A percentile compares a stretch with the other conserved stretches of the same genome.
Evolutionary conservation across 2,797 vertebrate genomes (phyloP).

Genomic region (Carduelis carduelis): DNA sequence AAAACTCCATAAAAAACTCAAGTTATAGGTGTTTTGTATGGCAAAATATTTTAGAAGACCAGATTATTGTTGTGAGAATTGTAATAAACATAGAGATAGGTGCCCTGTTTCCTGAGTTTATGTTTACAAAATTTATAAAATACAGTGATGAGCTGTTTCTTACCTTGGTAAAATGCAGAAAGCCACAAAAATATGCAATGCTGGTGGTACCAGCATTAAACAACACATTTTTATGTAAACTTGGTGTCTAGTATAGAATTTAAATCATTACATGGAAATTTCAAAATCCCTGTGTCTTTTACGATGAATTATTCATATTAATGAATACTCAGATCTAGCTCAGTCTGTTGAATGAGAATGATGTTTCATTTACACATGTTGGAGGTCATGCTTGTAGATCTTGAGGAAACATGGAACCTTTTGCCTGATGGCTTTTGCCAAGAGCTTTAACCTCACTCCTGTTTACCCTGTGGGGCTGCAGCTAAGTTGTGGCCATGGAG

Average conservation of each 20-base stretch:
- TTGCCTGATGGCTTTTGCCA: not conserved
- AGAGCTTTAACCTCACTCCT: not conserved
- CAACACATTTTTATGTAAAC: not conserved
- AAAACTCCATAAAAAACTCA: not conserved
- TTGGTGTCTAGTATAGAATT: not conserved
- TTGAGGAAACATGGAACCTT: not conserved
- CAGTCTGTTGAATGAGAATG: not conserved
- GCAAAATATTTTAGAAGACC: not conserved
- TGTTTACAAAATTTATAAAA: not conserved
- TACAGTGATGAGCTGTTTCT: not conserved
- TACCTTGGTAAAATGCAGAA: not conserved
- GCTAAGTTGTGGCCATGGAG: rapidly evolving
- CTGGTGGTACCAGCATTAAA: not conserved
- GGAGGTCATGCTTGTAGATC: not conserved
- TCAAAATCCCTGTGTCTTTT: not conserved
- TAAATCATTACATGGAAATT: not conserved
- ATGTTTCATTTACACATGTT: not conserved
- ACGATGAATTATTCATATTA: not conserved
- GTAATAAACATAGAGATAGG: not conserved
- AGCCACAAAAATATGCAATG: not conserved
- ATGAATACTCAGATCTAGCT: not conserved
- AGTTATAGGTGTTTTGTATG: not conserved
- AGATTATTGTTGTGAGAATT: not conserved
- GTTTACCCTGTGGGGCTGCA: not conserved
- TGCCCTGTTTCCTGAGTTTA: not conserved